These are phyloP conservation scores for Trichogramma pretiosum DNA, from an alignment of 1,140 invertebrate species.

Conservation along the genomic window DNA sequence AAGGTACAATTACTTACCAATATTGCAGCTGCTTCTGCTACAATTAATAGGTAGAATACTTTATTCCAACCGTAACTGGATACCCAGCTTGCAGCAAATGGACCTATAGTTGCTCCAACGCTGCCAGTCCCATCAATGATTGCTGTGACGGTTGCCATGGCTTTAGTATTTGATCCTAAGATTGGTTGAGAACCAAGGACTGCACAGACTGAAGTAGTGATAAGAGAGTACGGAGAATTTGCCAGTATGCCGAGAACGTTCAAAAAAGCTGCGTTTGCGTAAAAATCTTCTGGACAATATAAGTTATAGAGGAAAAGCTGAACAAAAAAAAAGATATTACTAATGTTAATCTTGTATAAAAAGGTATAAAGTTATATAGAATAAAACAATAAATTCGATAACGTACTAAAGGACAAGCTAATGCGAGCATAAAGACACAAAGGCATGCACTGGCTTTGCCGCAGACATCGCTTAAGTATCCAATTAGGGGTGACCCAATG, in stretches of 20 bases:
- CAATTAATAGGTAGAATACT: constrained; percentile 89
- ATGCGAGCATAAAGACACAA: constrained; percentile 71
- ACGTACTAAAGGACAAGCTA: constrained; percentile 57
- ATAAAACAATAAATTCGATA: background rate
- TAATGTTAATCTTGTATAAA: constrained; percentile 6
- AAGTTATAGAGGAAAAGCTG: constrained; percentile 74
- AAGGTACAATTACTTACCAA: constrained; percentile 51
- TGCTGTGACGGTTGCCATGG: constrained; percentile 89
- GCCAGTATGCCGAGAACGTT: constrained; percentile 74
- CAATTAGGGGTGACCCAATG: constrained; percentile 80
- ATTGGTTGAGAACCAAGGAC: constrained; percentile 85
- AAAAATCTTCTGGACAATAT: constrained; percentile 55
- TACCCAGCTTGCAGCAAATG: constrained; percentile 80
- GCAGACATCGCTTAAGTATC: constrained; percentile 72
- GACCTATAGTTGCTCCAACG: constrained; percentile 84
- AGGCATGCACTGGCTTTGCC: constrained; percentile 78
- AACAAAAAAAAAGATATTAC: constrained; percentile 6
- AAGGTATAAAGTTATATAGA: background rate
- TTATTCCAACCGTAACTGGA: constrained; percentile 62
- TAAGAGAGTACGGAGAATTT: constrained; percentile 91
- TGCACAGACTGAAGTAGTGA: constrained; percentile 92
- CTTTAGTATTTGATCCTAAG: constrained; percentile 76
- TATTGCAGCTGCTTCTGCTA: constrained; percentile 70
- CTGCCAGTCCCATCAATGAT: constrained; percentile 96
- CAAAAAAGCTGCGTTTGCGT: constrained; percentile 61